phyloP scores from a whole-genome alignment of 1,140 invertebrate genomes.

The Trachymyrmex septentrionalis region DNA sequence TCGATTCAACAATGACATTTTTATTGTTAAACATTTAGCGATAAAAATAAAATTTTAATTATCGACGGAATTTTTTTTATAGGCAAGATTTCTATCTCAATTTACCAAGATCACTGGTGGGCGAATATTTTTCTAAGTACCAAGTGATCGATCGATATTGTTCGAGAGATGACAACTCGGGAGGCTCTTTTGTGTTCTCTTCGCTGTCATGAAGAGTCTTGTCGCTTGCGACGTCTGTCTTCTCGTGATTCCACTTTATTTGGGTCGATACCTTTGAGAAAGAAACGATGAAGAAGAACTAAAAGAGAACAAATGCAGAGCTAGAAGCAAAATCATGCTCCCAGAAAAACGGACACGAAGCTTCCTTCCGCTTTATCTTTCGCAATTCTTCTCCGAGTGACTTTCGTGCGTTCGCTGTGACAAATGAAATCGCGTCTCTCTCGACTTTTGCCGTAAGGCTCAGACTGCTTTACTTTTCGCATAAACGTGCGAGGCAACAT shows the following conservation, averaged over 20 bases:
- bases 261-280: constrained; percentile 34
- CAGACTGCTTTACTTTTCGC: not conserved
- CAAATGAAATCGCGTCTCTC: not conserved
- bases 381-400: constrained; percentile 14
- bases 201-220: not conserved
- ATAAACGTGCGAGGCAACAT: not conserved
- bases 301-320: not conserved
- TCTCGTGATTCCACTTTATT: constrained; percentile 25
- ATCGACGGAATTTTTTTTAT: not conserved
- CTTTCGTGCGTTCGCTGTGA: not conserved
- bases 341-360: not conserved
- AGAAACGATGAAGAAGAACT: not conserved
- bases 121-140: not conserved
- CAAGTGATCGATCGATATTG: constrained; percentile 21
- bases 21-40: not conserved
- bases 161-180: not conserved
- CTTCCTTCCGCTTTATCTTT: not conserved
- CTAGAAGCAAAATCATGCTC: not conserved
- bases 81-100: not conserved
- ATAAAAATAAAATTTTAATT: not conserved
- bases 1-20: not conserved
- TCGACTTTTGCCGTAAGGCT: not conserved
- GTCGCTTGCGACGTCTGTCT: constrained; percentile 12
- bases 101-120: constrained; percentile 39
- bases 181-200: constrained; percentile 18